Conservation (phyloP, 2,797 vertebrate species). For the Nyctalus aviator region DNA sequence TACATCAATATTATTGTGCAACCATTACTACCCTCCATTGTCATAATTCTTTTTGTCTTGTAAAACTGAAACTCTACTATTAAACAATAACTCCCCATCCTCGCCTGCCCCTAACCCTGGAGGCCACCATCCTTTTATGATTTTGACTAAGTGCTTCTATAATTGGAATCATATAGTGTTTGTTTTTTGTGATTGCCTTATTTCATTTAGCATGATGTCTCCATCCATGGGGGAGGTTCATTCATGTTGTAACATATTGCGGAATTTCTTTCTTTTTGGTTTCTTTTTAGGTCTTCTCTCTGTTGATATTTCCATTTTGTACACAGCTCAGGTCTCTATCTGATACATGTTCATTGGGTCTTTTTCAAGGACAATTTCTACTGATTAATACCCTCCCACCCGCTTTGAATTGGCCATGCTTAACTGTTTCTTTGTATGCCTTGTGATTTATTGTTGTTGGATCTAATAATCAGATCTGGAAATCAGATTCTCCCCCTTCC, state of each 20-base stretch:
- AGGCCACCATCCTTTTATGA: background rate
- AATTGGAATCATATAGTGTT: background rate
- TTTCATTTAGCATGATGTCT: background rate
- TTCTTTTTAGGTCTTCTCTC: conserved; percentile 8
- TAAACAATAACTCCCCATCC: background rate
- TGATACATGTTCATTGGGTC: background rate
- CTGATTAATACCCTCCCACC: background rate
- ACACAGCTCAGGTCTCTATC: background rate
- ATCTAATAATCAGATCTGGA: conserved; percentile 1
- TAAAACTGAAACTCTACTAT: background rate
- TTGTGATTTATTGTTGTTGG: background rate
- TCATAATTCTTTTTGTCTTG: background rate
- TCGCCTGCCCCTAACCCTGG: background rate
- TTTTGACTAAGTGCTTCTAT: background rate
- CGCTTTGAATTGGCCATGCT: background rate
- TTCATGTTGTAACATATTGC: background rate
- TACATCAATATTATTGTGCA: background rate
- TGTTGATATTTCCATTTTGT: conserved; percentile 22
- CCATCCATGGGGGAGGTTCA: background rate
- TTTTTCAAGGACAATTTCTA: conserved; percentile 14
- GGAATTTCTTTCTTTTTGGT: conserved; percentile 22
- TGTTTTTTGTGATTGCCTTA: conserved; percentile 1
- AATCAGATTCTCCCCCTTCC: background rate
- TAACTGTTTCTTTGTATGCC: background rate
- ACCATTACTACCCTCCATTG: background rate